These are phyloP conservation scores for Toxonevra muliebris DNA, from an alignment of 2,888 invertebrate species.

Conservation along the genomic window DNA sequence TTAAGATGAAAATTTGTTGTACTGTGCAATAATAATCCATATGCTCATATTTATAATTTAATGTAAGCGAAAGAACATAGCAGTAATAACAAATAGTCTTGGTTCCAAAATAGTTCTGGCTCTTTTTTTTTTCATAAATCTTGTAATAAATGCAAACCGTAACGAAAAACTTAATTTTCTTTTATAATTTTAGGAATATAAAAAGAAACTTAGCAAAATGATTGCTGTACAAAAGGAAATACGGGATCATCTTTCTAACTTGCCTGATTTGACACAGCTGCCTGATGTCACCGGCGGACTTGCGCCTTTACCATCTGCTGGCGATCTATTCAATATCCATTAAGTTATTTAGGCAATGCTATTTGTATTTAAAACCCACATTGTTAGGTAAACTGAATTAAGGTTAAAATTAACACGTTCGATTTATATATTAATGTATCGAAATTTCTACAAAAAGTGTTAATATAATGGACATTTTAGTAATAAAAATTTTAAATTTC, in stretches of 20 bases:
- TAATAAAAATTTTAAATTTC: too few species aligned
- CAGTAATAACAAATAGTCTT: not conserved
- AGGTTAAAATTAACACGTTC: too few species aligned
- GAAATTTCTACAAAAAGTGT: too few species aligned
- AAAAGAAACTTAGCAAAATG: conserved; percentile 87
- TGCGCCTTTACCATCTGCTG: conserved; percentile 93
- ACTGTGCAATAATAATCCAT: too few species aligned
- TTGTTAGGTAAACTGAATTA: conserved; percentile 12
- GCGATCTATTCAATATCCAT: conserved; percentile 87
- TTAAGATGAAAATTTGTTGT: too few species aligned
- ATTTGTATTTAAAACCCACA: too few species aligned
- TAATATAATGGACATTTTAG: too few species aligned
- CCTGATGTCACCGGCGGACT: conserved; percentile 93
- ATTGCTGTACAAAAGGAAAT: conserved; percentile 87
- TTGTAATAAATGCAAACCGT: too few species aligned
- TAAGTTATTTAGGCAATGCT: conserved; percentile 39
- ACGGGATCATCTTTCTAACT: conserved; percentile 89
- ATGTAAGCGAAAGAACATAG: too few species aligned
- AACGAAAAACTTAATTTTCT: conserved; percentile 1
- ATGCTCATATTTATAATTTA: too few species aligned
- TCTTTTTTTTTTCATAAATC: too few species aligned
- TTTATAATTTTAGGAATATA: conserved; percentile 80
- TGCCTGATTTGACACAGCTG: conserved; percentile 90
- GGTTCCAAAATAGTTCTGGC: not conserved
- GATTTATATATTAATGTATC: too few species aligned